Base-by-base conservation (phyloP, 2,797 vertebrate genomes). In the Cichlasoma orientale region DNA sequence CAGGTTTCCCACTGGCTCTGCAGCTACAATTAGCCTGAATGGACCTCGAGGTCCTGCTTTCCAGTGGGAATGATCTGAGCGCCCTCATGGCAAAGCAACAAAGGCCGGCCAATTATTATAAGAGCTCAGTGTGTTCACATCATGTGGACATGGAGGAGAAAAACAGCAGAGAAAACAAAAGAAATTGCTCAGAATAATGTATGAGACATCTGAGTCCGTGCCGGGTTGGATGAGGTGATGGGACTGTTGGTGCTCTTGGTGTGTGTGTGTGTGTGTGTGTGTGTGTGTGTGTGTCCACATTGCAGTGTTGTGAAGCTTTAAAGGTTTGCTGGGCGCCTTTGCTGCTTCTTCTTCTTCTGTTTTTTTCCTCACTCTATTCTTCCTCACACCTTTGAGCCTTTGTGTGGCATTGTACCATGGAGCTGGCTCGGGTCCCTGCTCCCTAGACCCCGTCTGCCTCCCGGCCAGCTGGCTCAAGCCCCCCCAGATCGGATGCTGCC, bases 351-450 rank as follows among this genome's bases (percentile, higher is more conserved):
- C 88, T 91, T 86, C 77, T 80, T 81, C 68, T 86, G 44, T 79
- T 79, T 87, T 77, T 61, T 63, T 25, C 70, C 72, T 25, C 54
- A 52, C 80, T 88, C 93, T 89, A 94, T 94, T 95, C 94, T 94
- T 93, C 89, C 90, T 86, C 78, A 94, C 94, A 96, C 94, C 94
- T 95, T 95, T 96, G 94, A 95, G 95, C 92, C 88, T 93, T 94
- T 94, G 93, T 95, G 92, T 85, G 86, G 91, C 82, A 93, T 95
- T 95, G 94, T 95, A 92, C 87, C 92, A 89, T 80, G 80, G 92
- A 93, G 89, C 95, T 95, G 94, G 94, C 94, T 89, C 25, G 83
- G 89, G 79, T 94, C 94, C 92, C 90, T 92, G 91, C 92, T 93
- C 93, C 91, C 91, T 85, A 85, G 92, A 93, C 93, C 93, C 92